A percentile compares a stretch with the other conserved stretches of the same genome.
Evolutionary conservation across 2,888 invertebrate species (phyloP).

Genomic region (Drosophila borealis): DNA sequence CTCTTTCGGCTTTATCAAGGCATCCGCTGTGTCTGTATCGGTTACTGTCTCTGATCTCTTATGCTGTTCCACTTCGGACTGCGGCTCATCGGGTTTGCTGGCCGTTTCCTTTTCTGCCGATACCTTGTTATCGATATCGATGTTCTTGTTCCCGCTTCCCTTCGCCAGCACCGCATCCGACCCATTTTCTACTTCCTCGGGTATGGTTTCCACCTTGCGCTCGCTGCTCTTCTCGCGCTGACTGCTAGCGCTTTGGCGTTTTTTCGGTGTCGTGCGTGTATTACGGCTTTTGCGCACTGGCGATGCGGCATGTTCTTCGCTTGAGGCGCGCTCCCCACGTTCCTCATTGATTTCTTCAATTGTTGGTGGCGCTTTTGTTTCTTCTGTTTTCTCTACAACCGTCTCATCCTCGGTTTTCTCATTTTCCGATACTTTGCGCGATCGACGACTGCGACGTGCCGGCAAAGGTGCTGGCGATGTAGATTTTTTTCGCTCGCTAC

Average conservation of each 20-base stretch:
- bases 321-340: slow-evolving; percentile 56
- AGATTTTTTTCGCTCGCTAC: slow-evolving; percentile 89
- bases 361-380: slow-evolving; percentile 33
- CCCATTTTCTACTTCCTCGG: slow-evolving; percentile 86
- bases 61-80: slow-evolving; percentile 6
- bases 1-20: slow-evolving; percentile 17
- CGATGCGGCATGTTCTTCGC: slow-evolving; percentile 65
- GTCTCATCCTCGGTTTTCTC: slow-evolving; percentile 65
- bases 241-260: slow-evolving; percentile 49
- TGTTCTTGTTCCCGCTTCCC: slow-evolving; percentile 25
- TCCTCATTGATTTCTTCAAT: slow-evolving; percentile 63
- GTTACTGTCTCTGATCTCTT: not conserved
- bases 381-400: slow-evolving; percentile 49
- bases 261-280: slow-evolving; percentile 73
- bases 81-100: slow-evolving; percentile 14
- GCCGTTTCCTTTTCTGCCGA: slow-evolving; percentile 23
- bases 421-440: slow-evolving; percentile 72
- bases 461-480: slow-evolving; percentile 87
- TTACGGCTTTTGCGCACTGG: slow-evolving; percentile 69
- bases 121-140: slow-evolving; percentile 45
- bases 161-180: slow-evolving; percentile 7
- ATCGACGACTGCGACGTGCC: slow-evolving; percentile 79
- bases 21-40: slow-evolving; percentile 6
- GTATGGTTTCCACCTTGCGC: slow-evolving; percentile 86
- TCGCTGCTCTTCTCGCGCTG: slow-evolving; percentile 76